Conservation (phyloP, 1,140 invertebrate genomes). For the Diachasma alloeum region DNA sequence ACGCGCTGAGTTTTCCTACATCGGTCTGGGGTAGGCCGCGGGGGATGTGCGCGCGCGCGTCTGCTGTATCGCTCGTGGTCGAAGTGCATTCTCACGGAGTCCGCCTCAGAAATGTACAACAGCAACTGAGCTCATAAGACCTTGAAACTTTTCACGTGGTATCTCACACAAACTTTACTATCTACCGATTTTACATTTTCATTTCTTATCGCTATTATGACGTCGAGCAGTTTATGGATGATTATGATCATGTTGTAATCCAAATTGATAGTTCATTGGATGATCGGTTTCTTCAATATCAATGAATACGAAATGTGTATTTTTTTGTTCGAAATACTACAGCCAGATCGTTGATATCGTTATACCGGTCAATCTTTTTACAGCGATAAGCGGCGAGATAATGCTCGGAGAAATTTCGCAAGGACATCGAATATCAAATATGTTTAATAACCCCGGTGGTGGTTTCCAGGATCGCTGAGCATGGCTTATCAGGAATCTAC, state of each 20-base stretch:
- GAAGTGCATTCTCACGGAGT: background rate
- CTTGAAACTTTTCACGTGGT: background rate
- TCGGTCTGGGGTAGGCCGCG: background rate
- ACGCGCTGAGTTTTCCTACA: background rate
- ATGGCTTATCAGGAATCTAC: constrained; percentile 11
- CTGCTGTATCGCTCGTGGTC: background rate
- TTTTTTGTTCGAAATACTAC: no score
- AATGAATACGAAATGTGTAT: no score
- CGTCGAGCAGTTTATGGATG: no score
- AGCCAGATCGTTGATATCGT: no score
- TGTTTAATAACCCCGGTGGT: background rate
- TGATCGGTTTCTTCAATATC: no score
- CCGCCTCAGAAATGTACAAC: background rate
- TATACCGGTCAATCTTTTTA: no score
- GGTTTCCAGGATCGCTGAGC: background rate
- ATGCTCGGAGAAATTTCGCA: background rate
- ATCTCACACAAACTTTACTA: background rate
- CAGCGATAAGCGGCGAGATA: background rate
- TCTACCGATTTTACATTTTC: background rate
- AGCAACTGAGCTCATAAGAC: background rate
- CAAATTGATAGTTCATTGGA: no score
- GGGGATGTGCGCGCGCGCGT: background rate
- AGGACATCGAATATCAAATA: background rate
- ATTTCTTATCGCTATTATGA: background rate
- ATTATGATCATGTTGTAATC: no score